Conservation (phyloP, 2,888 invertebrate species). For the Epinotia brunnichana region DNA sequence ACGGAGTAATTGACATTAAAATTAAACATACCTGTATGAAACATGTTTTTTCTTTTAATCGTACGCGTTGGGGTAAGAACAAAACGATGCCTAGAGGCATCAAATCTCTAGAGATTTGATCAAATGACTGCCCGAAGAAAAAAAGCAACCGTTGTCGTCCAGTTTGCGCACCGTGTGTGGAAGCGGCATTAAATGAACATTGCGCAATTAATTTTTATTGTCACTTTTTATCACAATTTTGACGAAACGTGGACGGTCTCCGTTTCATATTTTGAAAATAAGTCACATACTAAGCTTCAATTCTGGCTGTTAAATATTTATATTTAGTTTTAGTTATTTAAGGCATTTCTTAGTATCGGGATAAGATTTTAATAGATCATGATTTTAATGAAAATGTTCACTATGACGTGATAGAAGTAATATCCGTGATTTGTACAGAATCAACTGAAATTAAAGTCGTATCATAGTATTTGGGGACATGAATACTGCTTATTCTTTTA, state of each 20-base stretch:
- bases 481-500: conserved; percentile 15
- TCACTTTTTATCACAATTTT: conserved; percentile 41
- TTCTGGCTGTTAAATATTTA: conserved; percentile 10
- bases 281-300: conserved; percentile 23
- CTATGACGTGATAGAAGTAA: neutral
- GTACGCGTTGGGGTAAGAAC: neutral
- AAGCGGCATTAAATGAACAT: conserved; percentile 15
- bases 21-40: neutral
- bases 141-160: neutral
- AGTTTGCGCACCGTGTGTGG: conserved; percentile 8
- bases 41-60: neutral
- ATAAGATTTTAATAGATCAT: neutral
- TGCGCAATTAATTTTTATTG: conserved; percentile 38
- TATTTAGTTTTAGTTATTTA: conserved; percentile 26
- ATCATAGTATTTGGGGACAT: conserved; percentile 16
- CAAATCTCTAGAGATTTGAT: neutral
- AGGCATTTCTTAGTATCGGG: conserved; percentile 26
- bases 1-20: neutral
- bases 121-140: neutral
- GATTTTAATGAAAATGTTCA: neutral
- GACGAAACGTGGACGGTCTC: conserved; percentile 39
- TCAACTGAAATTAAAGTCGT: conserved; percentile 1
- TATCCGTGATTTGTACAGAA: neutral
- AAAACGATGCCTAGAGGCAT: neutral
- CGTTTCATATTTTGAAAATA: conserved; percentile 32